phyloP scores from a whole-genome alignment of 2,113 vertebrate species.

The Xenopus laevis region DNA sequence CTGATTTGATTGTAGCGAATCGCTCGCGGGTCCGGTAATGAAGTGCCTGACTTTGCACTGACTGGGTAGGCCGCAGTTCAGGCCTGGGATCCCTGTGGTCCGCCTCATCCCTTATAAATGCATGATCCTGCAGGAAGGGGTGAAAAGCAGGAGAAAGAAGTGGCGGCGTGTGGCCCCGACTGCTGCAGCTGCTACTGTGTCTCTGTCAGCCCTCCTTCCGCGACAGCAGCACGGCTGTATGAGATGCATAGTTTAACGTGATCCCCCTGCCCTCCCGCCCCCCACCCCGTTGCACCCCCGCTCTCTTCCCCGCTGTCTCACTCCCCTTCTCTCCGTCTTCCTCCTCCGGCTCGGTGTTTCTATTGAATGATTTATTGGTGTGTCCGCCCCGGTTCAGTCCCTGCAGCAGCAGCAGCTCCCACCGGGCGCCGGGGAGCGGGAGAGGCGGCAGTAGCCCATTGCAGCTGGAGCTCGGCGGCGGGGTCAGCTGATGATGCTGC shows the following conservation, averaged over 20 bases:
- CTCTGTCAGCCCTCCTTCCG: slow-evolving; percentile 74
- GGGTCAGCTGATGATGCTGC: slow-evolving; percentile 73
- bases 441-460: slow-evolving; percentile 68
- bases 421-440: slow-evolving; percentile 71
- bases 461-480: slow-evolving; percentile 69
- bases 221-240: slow-evolving; percentile 72
- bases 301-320: slow-evolving; percentile 22
- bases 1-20: slow-evolving; percentile 97
- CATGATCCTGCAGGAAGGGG: slow-evolving; percentile 90
- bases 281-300: slow-evolving; percentile 14
- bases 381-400: slow-evolving; percentile 61
- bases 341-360: neutral
- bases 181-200: slow-evolving; percentile 61
- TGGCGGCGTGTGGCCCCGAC: slow-evolving; percentile 71
- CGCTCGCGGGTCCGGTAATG: slow-evolving; percentile 93
- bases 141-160: slow-evolving; percentile 89
- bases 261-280: slow-evolving; percentile 22
- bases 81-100: slow-evolving; percentile 86
- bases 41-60: slow-evolving; percentile 86
- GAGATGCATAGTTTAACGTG: slow-evolving; percentile 79
- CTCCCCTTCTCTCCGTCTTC: slow-evolving; percentile 17
- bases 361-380: neutral
- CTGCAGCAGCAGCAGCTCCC: slow-evolving; percentile 78
- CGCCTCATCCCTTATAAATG: slow-evolving; percentile 92
- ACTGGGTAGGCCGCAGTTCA: slow-evolving; percentile 82